These are phyloP conservation scores for Hyles euphorbiae DNA, from an alignment of 1,140 invertebrate species.

Conservation along the genomic window DNA sequence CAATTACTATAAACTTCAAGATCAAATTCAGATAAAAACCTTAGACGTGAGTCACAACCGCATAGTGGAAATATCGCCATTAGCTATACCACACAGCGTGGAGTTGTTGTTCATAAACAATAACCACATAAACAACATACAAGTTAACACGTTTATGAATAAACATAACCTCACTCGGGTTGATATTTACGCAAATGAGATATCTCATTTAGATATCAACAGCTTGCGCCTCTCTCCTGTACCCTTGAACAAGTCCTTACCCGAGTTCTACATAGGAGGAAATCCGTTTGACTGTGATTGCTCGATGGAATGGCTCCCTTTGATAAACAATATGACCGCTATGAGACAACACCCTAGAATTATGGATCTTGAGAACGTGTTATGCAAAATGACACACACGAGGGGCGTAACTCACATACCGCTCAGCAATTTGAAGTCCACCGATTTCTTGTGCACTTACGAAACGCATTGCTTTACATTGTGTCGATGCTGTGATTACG, in stretches of 20 bases:
- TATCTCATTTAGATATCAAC: conserved; percentile 88
- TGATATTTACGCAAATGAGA: conserved; percentile 91
- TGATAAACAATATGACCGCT: conserved; percentile 89
- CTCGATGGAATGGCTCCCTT: conserved; percentile 93
- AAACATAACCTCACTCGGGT: conserved; percentile 89
- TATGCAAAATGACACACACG: conserved; percentile 88
- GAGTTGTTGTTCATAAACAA: conserved; percentile 93
- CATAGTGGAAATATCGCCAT: conserved; percentile 85
- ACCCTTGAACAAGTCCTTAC: conserved; percentile 81
- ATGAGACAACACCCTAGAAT: conserved; percentile 88
- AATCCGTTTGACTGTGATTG: conserved; percentile 95
- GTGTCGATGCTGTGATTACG: conserved; percentile 95
- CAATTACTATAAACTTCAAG: conserved; percentile 89
- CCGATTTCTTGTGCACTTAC: conserved; percentile 93
- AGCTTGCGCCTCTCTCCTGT: conserved; percentile 85
- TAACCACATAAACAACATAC: conserved; percentile 88
- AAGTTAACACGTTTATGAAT: conserved; percentile 89
- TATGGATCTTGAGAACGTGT: conserved; percentile 90
- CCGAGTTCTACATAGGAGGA: conserved; percentile 91
- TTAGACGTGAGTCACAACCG: conserved; percentile 91
- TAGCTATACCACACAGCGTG: conserved; percentile 90
- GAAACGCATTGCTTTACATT: conserved; percentile 94
- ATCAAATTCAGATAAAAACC: conserved; percentile 86
- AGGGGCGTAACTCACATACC: conserved; percentile 81
- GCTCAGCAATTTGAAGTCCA: conserved; percentile 78